Base-by-base conservation (phyloP, 2,888 invertebrate species). In the Megalurothrips usitatus region DNA sequence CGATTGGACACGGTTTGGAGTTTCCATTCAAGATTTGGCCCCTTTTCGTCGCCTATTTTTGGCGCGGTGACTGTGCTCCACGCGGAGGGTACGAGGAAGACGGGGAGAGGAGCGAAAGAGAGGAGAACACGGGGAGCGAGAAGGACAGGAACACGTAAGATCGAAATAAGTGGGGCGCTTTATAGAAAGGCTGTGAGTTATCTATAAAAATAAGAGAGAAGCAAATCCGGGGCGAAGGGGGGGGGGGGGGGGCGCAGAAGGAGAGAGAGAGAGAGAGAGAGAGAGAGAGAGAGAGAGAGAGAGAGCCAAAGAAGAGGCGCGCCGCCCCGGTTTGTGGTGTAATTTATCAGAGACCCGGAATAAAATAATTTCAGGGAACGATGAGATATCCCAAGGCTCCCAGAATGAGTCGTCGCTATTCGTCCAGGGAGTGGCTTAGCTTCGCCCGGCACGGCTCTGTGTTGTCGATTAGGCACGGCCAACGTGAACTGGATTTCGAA, bases 1-100 rank as follows among this genome's bases (percentile, higher is more conserved):
- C 58, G 58, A 58, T 58, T 58, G 19, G 58, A 17, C 58, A 58
- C 58, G 58, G 58, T 58, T 52, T 52, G 52, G 52, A 11, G 68
- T 68, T 75, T 75, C 68, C 68, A 68, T 68, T 68, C 68, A 75
- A 75, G 68, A 75, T 75, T 75, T 75, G 68, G 68, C 68, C 68
- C 12, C 68, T 52, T 52, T 52, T 52, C 14, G 52, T 19, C 52
- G 19, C 52, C 19, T 52, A 17, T 52, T 52, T 19, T 52, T 52
- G 52, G 14, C 10, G 14, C 14, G 52, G 12, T 12, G 52, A 12
- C 14, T 10, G 52, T 52, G 52, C 52, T 3, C 52, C 34, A 43
- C 6, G 34, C 34, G 34, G 34, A 43, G 6, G 34, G 34, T 6
- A 43, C 6, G 34, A 43, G 34, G 34, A 43, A 43, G 34, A 2